Percentiles rank a stretch among this genome's conserved stretches.
These are phyloP conservation scores for Hiodon alosoides DNA, from an alignment of 2,113 vertebrate genomes.

Conservation along the genomic window DNA sequence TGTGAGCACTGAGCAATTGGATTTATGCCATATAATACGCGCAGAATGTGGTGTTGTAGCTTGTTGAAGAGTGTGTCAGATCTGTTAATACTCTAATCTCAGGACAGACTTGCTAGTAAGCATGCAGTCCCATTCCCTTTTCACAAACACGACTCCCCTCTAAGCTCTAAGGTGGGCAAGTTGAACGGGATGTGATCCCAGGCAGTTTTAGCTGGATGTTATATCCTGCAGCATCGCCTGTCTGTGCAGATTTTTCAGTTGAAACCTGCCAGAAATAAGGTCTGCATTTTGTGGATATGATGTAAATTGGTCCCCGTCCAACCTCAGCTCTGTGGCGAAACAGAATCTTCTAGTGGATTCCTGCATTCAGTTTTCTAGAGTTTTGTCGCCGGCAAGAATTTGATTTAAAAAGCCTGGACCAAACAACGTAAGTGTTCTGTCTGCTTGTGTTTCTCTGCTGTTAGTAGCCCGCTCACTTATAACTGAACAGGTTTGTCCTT, in stretches of 20 bases:
- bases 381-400: background rate
- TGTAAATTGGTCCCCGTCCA: constrained; percentile 9
- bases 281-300: constrained; percentile 15
- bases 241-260: background rate
- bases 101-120: no score
- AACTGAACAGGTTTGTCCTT: background rate
- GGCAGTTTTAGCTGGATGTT: background rate
- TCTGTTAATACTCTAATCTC: no score
- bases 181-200: background rate
- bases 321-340: background rate
- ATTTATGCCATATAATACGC: no score
- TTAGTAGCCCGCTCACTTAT: background rate
- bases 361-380: background rate
- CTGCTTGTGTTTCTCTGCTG: background rate
- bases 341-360: background rate
- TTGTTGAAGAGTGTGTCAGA: no score
- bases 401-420: background rate
- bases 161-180: no score
- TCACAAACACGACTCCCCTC: no score
- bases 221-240: no score
- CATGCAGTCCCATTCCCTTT: no score
- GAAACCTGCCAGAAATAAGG: constrained; percentile 3
- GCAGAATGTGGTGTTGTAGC: no score
- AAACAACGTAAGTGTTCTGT: constrained; percentile 3
- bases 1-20: no score